These are phyloP conservation scores for Ormyrus labotus DNA, from an alignment of 2,888 invertebrate genomes.

Conservation along the genomic window DNA sequence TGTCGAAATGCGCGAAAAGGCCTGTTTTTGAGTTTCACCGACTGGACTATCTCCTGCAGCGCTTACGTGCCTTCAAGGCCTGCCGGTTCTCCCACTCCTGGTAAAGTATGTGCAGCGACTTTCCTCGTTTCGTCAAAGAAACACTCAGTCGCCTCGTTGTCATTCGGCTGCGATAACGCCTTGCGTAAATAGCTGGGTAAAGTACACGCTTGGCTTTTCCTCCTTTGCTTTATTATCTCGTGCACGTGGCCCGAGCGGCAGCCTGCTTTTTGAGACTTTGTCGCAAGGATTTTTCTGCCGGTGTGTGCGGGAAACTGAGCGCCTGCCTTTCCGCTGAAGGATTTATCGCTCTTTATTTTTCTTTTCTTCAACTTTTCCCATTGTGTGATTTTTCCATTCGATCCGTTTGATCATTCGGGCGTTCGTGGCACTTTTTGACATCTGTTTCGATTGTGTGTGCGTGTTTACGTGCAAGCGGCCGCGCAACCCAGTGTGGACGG, in stretches of 20 bases:
- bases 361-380: constrained; percentile 17
- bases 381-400: constrained; percentile 23
- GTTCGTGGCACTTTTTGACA: constrained; percentile 25
- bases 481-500: background rate
- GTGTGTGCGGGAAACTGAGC: no score
- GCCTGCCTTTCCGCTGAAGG: background rate
- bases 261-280: background rate
- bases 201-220: constrained; percentile 6
- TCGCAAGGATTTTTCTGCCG: no score
- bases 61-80: background rate
- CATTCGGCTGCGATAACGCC: constrained; percentile 45
- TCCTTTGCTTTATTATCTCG: constrained; percentile 13
- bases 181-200: constrained; percentile 41
- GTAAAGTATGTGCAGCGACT: background rate
- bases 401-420: constrained; percentile 38
- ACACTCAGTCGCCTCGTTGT: constrained; percentile 15
- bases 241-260: background rate
- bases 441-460: constrained; percentile 25
- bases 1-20: no score
- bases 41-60: background rate
- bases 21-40: no score
- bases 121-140: background rate
- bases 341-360: constrained; percentile 37
- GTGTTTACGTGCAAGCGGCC: background rate
- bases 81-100: background rate